Evolutionary conservation across 2,888 invertebrate genomes (phyloP).

Genomic region (Mimas tiliae): DNA sequence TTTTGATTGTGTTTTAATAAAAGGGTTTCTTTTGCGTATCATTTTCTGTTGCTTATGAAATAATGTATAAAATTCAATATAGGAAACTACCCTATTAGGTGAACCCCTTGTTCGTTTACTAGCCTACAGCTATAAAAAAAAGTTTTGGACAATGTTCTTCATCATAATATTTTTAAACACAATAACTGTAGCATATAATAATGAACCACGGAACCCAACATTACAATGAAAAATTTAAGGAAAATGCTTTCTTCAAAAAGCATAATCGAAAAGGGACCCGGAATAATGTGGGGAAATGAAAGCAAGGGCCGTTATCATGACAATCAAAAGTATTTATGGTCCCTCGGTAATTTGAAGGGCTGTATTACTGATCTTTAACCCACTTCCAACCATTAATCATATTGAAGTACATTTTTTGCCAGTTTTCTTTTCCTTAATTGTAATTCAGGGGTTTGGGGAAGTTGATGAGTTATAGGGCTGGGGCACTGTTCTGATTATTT

Average conservation of each 20-base stretch:
- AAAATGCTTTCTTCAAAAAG: background rate
- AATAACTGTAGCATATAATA: background rate
- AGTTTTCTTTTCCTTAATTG: constrained; percentile 1
- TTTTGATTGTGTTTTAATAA: too few species aligned
- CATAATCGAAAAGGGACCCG: background rate
- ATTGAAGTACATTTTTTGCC: background rate
- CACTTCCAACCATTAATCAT: background rate
- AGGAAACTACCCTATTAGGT: too few species aligned
- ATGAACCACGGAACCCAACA: background rate
- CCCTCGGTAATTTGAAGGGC: background rate
- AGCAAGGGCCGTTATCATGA: background rate
- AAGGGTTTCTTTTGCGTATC: too few species aligned
- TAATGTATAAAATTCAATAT: too few species aligned
- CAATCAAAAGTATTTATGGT: constrained; percentile 10
- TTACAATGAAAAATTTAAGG: background rate
- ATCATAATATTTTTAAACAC: too few species aligned
- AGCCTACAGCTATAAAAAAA: too few species aligned
- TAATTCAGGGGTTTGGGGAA: background rate
- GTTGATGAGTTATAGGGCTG: background rate
- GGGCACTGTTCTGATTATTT: background rate
- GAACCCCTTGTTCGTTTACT: too few species aligned
- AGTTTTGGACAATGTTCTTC: too few species aligned
- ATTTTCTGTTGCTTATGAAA: too few species aligned
- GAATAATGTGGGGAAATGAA: constrained; percentile 1
- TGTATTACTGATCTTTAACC: background rate